Evolutionary conservation across 2,888 invertebrate genomes (phyloP), one percentile per base, ranked within the genome.

Genomic region (Leucoptera coffeella): DNA sequence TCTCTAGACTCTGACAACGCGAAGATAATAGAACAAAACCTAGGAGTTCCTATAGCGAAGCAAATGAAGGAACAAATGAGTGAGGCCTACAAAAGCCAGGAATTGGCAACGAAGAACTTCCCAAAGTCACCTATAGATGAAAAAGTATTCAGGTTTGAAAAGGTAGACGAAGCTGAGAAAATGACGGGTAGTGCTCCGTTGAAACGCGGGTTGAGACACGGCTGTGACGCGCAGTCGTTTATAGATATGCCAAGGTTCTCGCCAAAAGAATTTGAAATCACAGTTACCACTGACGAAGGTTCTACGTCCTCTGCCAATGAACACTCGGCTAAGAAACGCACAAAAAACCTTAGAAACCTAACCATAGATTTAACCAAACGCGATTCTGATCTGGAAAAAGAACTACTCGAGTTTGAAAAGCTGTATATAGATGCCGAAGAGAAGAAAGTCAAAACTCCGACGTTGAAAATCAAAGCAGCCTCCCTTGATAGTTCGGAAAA

Each of bases 381-480:
- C 24, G 72, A 72, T 33, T 59, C 56, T 14, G 72, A 69, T 19
- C 39, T 72, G 4, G 71, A 71, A 36, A 65, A 65, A 13, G 71
- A 72, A 38, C 33, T 72, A 14, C 33, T 64, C 7, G 69, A 72
- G 39, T 71, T 71, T 26, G 72, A 71, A 29, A 62, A 67, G 30
- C 33, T 71, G 1, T 69, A 71, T 38, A 61, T 65, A 2, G 42
- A 58, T 25, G 53, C 59, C 2, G 67, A 59, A 34, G 67, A 69
- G 32, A 64, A 60, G 34, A 72, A 78, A 35, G 81, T 81, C 1
- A 82, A 82, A 64, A 82, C 82, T 1, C 82, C 82, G 2, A 83
- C 82, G 4, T 52, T 83, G 14, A 82, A 82, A 62, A 73, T 82
- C 15, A 83, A 83, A 53, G 82, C 83, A 0, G 75, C 80, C 2